phyloP scores from a whole-genome alignment of 2,113 vertebrate genomes.

The Hydrochoerus hydrochaeris region DNA sequence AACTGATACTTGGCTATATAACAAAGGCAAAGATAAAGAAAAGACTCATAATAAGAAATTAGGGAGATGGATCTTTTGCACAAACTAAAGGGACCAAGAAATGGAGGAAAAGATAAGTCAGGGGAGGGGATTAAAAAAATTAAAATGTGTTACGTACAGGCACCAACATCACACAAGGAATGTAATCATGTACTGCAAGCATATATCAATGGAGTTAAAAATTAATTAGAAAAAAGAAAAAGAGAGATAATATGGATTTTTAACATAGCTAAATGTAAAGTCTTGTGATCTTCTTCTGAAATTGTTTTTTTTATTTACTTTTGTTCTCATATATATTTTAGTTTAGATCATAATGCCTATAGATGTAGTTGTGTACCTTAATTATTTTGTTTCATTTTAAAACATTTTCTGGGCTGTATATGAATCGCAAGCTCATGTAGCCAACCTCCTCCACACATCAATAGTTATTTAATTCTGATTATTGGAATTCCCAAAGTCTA shows the following conservation, averaged over 20 bases:
- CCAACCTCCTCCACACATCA: not conserved
- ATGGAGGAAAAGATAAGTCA: not conserved
- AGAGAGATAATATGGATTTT: not conserved
- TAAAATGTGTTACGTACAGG: not conserved
- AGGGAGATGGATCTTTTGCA: not conserved
- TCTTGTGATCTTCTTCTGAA: not conserved
- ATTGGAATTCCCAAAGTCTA: not conserved
- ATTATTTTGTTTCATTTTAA: conserved; percentile 8
- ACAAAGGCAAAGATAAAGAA: not conserved
- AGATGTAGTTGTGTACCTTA: not conserved
- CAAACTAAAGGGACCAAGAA: not conserved
- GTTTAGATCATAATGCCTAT: not conserved
- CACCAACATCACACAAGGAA: not conserved
- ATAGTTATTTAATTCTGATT: not conserved
- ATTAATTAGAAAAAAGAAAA: not conserved
- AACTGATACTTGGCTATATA: not conserved
- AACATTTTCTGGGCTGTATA: not conserved
- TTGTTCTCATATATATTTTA: not conserved
- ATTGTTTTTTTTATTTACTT: not conserved
- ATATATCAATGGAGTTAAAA: not conserved
- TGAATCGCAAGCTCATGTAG: not conserved
- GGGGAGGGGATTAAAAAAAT: not conserved
- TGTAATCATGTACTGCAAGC: not conserved
- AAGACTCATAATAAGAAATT: not conserved
- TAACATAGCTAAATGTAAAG: not conserved